These are phyloP conservation scores for Mugil cephalus DNA, from an alignment of 2,113 vertebrate species.

Conservation along the genomic window DNA sequence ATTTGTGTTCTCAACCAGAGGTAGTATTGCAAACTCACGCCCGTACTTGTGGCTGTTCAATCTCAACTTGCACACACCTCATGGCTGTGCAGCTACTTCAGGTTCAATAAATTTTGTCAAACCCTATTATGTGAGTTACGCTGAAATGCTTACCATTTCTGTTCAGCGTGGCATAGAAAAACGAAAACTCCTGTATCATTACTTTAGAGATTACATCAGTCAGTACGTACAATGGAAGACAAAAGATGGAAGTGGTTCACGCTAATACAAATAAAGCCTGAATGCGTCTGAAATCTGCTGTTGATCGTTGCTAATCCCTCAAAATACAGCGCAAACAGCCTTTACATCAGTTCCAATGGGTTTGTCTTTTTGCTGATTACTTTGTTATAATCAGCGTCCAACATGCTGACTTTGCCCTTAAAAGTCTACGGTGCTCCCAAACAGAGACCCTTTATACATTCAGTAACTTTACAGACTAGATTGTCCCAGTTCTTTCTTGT, in stretches of 20 bases:
- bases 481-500: too few species aligned
- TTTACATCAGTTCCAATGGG: too few species aligned
- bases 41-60: not conserved
- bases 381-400: too few species aligned
- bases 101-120: not conserved
- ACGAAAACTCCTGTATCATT: not conserved
- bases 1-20: not conserved
- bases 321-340: too few species aligned
- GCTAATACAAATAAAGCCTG: not conserved
- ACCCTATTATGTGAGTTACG: not conserved
- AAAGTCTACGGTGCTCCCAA: too few species aligned
- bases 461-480: too few species aligned
- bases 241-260: not conserved
- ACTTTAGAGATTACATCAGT: not conserved
- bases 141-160: not conserved
- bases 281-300: not conserved
- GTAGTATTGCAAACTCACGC: not conserved
- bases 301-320: not conserved
- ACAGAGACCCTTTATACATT: too few species aligned
- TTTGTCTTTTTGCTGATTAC: too few species aligned
- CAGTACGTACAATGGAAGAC: not conserved
- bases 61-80: not conserved
- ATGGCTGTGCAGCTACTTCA: not conserved
- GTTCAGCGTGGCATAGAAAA: not conserved
- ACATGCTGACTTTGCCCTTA: too few species aligned